Evolutionary conservation across 2,113 vertebrate genomes (phyloP).

Genomic region (Artemisiospiza belli): DNA sequence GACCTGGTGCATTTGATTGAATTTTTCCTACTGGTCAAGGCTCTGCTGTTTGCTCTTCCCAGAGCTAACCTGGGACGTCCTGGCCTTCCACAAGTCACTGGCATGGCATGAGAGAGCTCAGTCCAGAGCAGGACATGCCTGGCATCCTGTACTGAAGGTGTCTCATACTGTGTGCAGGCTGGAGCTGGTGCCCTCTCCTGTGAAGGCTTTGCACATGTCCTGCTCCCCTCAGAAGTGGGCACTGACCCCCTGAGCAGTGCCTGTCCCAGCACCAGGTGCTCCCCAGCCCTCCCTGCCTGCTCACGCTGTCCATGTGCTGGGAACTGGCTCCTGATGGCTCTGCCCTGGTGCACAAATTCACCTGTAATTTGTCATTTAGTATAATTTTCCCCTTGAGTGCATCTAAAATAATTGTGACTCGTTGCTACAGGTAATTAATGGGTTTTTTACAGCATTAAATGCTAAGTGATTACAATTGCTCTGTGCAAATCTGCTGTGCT

Average conservation of each 20-base stretch:
- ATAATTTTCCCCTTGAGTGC: constrained; percentile 52
- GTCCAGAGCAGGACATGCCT: not conserved
- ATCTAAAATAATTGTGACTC: constrained; percentile 58
- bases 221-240: not conserved
- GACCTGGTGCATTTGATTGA: not conserved
- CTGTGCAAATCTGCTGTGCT: not conserved
- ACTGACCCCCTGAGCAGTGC: not conserved
- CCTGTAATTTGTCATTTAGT: constrained; percentile 51
- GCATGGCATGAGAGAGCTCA: not conserved
- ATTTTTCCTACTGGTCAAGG: not conserved
- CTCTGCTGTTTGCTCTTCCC: not conserved
- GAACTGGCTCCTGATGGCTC: not conserved
- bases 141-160: not conserved
- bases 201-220: rapidly evolving
- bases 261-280: not conserved
- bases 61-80: not conserved
- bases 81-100: not conserved
- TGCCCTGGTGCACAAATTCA: not conserved
- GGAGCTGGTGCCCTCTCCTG: not conserved
- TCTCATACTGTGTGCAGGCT: not conserved
- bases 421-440: constrained; percentile 51
- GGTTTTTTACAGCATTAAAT: constrained; percentile 3
- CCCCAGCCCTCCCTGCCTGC: not conserved
- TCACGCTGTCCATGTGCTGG: not conserved
- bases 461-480: constrained; percentile 34